Base-by-base conservation (phyloP, 2,888 invertebrate species). In the Hoplodrina blanda region DNA sequence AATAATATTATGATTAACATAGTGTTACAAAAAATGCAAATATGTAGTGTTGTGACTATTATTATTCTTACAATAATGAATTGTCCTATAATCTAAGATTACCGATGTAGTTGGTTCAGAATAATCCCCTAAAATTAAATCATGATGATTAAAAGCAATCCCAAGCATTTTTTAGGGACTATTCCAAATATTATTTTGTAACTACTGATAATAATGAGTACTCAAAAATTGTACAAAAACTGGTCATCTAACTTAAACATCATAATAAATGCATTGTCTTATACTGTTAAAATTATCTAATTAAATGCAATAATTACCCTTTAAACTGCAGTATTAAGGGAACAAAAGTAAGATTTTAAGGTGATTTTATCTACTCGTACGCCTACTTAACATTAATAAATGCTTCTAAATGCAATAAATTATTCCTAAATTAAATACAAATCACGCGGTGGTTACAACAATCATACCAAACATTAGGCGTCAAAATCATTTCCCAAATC, bases 361-460 rank as follows among this genome's bases (percentile, higher is more conserved):
- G 63, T 82, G 74, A 67, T 78, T 76, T 75, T 75, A 78, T 67
- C 73, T 76, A 83, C 55, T 72, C 77, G 61, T 83, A 82, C 68
- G 78, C 65, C 83, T 84, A 82, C 85, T 80, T 88, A 87, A 75
- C 70, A 78, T 73, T 85, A 87, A 83, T 88, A 88, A 89, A 94
- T 94, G 94, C 93, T 92, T 90, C 85, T 92, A 95, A 94, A 95
- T 94, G 94, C 94, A 93, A 93, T 93, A 89, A 90, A 90, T 92
- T 93, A 93, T 89, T 85, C 82, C 90, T 92, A 91, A 91, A 91
- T 90, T 93, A 92, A 93, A 93, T 91, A 89, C 91, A 91, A 91
- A 90, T 91, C 89, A 91, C 92, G 92, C 95, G 95, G 95, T 95
- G 95, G 95, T 95, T 92, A 93, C 88, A 91, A 89, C 84, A 87